Evolutionary conservation across 2,888 invertebrate genomes (phyloP).

Genomic region (Agonopterix heracliana): DNA sequence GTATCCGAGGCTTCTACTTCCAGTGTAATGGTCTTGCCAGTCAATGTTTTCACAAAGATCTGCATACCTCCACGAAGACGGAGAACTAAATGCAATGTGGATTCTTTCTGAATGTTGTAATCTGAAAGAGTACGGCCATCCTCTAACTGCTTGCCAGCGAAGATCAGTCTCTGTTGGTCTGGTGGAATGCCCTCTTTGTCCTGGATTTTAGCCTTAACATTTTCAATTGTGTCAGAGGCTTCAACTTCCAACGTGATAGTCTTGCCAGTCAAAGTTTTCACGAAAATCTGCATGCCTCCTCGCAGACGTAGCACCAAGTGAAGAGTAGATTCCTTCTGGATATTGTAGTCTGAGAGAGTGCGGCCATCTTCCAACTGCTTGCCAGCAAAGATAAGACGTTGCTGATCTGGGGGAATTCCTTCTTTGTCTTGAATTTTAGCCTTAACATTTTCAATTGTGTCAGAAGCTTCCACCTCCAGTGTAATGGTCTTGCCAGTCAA

Average conservation of each 20-base stretch:
- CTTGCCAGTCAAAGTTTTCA: constrained; percentile 24
- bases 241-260: constrained; percentile 25
- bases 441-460: constrained; percentile 28
- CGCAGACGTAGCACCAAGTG: constrained; percentile 22
- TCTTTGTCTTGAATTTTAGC: constrained; percentile 28
- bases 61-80: constrained; percentile 12
- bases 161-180: constrained; percentile 22
- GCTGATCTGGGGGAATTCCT: constrained; percentile 27
- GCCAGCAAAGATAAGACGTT: constrained; percentile 24
- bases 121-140: constrained; percentile 21
- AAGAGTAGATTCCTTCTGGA: constrained; percentile 26
- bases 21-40: constrained; percentile 10
- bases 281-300: constrained; percentile 27
- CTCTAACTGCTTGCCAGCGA: constrained; percentile 23
- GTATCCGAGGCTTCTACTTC: constrained; percentile 9
- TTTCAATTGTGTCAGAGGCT: constrained; percentile 22
- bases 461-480: constrained; percentile 24
- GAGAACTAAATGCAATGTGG: constrained; percentile 14
- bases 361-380: constrained; percentile 26
- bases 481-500: constrained; percentile 27
- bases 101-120: constrained; percentile 20
- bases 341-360: constrained; percentile 26
- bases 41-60: constrained; percentile 10
- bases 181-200: constrained; percentile 25
- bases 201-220: constrained; percentile 23